phyloP scores from a whole-genome alignment of 2,113 vertebrate species.

The Lota lota region DNA sequence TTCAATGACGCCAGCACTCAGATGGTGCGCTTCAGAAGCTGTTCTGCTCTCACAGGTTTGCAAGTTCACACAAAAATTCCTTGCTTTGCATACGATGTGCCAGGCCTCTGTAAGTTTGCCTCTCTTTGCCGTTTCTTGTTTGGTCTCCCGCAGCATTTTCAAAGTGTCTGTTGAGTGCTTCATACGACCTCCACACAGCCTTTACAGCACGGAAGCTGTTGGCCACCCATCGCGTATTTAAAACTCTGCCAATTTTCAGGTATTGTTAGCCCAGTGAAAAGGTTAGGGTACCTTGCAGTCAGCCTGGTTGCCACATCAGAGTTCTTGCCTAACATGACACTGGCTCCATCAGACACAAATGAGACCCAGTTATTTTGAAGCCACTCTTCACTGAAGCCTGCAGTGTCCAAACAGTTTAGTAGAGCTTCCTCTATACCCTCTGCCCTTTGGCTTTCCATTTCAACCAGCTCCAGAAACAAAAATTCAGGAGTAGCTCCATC shows the following conservation, averaged over 20 bases:
- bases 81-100: conserved; percentile 16
- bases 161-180: no score
- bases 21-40: conserved; percentile 18
- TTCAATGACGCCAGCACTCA: conserved; percentile 33
- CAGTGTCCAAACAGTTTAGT: conserved; percentile 12
- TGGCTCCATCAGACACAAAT: conserved; percentile 13
- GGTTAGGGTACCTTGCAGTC: conserved; percentile 1
- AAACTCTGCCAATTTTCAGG: conserved; percentile 5
- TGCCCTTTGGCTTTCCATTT: conserved; percentile 25
- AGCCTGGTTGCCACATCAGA: conserved; percentile 7
- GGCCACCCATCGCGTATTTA: conserved; percentile 25
- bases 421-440: conserved; percentile 16
- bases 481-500: conserved; percentile 4
- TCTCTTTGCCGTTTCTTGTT: conserved; percentile 30
- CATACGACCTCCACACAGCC: conserved; percentile 35
- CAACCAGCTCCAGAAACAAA: conserved; percentile 14
- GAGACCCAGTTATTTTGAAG: conserved; percentile 15
- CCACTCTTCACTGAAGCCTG: conserved; percentile 16
- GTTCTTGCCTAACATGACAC: conserved; percentile 12
- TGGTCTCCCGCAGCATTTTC: conserved; percentile 26
- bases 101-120: conserved; percentile 23
- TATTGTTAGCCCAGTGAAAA: conserved; percentile 6
- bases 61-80: conserved; percentile 30
- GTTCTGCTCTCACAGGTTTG: conserved; percentile 31
- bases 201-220: conserved; percentile 32